Evolutionary conservation across 1,140 invertebrate species (phyloP), one percentile per base, ranked within the genome.

Genomic region (Platyscapa corneri): DNA sequence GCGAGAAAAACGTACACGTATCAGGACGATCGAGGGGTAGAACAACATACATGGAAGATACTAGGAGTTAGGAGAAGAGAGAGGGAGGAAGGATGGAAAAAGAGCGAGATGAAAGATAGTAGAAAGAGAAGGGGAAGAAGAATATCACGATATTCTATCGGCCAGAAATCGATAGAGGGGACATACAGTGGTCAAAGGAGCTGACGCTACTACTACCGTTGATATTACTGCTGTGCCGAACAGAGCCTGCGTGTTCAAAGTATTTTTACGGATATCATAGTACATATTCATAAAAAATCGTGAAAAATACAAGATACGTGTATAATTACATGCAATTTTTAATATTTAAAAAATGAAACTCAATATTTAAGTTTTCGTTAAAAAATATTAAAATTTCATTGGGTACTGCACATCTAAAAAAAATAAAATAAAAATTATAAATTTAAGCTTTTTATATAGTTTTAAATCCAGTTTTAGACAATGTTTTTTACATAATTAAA

Each of bases 81-180:
- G 32, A 56, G 23, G n/a, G 74, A 53, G 42, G 64, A 65, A 37
- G 75, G 76, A 70, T 34, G 34, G 53, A 75, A 39, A 76, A 14
- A 75, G 56, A 49, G 32, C 37, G 34, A 78, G 76, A 32, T 60
- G 39, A 27, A 30, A 27, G 3, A 23, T 37, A 10, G 16, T 23
- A 12, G 5, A 60, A 65, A n/a, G 27, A 34, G 78, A 27, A 27
- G 67, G 27, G 42, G 20, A 16, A 53, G 74, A 89, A 90, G 88
- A 90, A 89, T 93, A 91, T 91, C 90, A 90, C 89, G 89, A 92
- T 93, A 93, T 90, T 90, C 90, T 87, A 90, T 90, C 88, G 91
- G 91, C 85, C 89, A 91, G 91, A 93, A 93, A 93, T 93, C 92
- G 92, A 92, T 92, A 92, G 90, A 91, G 88, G n/a, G 89, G 90